Conservation (phyloP, 2,113 vertebrate genomes). For the Otolemur garnettii region DNA sequence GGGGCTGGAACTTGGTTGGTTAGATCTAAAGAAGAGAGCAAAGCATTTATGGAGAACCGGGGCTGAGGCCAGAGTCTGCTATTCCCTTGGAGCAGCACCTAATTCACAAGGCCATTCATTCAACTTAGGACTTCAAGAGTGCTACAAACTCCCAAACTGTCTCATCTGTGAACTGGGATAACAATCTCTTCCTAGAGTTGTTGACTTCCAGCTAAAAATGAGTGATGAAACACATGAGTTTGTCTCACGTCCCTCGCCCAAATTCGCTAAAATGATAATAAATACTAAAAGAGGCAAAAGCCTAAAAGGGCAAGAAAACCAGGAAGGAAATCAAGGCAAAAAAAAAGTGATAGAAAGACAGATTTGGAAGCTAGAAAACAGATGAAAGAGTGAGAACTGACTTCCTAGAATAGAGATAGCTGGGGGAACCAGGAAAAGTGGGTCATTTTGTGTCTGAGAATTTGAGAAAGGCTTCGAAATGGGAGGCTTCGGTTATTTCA, state of each 20-base stretch:
- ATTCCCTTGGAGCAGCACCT: neutral
- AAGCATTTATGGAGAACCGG: neutral
- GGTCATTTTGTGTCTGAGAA: neutral
- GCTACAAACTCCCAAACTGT: neutral
- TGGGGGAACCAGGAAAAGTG: neutral
- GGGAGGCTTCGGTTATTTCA: neutral
- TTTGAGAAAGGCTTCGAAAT: neutral
- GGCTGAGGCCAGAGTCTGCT: neutral
- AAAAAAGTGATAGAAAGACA: neutral
- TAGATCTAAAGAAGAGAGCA: neutral
- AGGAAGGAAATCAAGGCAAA: neutral
- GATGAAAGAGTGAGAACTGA: neutral
- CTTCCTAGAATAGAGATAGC: neutral
- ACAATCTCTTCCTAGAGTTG: neutral
- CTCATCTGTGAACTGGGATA: neutral
- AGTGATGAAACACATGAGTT: neutral
- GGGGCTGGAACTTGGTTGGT: neutral
- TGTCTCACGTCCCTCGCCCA: neutral
- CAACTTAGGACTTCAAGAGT: neutral
- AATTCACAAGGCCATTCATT: neutral
- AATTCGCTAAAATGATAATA: neutral
- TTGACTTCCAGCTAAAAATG: neutral
- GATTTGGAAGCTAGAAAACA: neutral
- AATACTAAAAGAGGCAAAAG: neutral
- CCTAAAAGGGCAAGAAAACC: neutral